phyloP scores from a whole-genome alignment of 2,797 vertebrate species.

The Glossophaga mutica region DNA sequence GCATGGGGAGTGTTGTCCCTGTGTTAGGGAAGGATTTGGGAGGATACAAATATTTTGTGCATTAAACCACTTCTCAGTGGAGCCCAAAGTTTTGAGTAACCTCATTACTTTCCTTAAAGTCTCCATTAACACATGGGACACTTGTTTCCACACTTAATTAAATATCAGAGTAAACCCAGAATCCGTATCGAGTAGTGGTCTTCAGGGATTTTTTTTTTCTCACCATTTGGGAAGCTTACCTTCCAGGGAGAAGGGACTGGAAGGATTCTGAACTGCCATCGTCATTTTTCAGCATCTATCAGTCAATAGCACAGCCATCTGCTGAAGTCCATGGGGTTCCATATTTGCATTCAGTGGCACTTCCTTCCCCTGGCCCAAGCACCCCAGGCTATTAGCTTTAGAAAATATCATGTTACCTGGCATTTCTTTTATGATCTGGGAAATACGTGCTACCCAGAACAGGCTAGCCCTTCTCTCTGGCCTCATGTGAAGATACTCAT shows the following conservation, averaged over 20 bases:
- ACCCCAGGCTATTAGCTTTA: background rate
- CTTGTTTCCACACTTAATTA: background rate
- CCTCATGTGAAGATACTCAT: background rate
- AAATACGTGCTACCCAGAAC: background rate
- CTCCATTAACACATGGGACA: background rate
- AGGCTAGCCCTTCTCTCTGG: background rate
- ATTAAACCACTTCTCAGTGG: background rate
- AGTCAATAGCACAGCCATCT: background rate
- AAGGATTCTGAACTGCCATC: background rate
- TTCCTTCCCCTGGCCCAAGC: background rate
- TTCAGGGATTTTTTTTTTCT: background rate
- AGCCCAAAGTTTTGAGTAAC: background rate
- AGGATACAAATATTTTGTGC: fast-evolving
- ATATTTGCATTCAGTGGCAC: background rate
- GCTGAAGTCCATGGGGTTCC: background rate
- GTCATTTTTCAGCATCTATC: background rate
- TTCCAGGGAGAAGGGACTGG: background rate
- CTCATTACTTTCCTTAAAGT: background rate
- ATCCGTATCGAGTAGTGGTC: background rate
- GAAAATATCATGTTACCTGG: background rate
- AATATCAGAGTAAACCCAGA: background rate
- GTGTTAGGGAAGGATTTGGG: background rate
- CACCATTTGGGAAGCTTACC: background rate
- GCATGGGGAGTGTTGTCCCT: background rate
- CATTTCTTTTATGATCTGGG: background rate